Conservation (phyloP, 2,888 invertebrate genomes). For the Dynastes tityus region DNA sequence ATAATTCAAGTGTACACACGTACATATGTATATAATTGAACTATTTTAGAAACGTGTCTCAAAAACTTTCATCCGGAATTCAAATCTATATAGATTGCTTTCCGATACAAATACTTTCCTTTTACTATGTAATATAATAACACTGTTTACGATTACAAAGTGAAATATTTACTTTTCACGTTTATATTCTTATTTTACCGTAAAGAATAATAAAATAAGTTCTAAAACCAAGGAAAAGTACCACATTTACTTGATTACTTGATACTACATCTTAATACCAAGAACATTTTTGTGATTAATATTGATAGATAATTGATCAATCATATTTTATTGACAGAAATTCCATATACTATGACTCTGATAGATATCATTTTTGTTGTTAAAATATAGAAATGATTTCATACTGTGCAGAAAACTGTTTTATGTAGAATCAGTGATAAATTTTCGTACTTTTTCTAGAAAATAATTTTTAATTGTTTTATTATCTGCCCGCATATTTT, state of each 20-base stretch:
- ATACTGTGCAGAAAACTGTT: too few relatives aligned
- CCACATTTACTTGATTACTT: neutral
- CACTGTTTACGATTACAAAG: neutral
- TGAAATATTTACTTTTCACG: neutral
- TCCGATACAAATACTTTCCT: slow-evolving; percentile 16
- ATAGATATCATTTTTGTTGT: too few relatives aligned
- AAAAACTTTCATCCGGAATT: slow-evolving; percentile 22
- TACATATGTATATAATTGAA: neutral
- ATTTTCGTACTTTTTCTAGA: too few relatives aligned
- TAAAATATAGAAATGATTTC: too few relatives aligned
- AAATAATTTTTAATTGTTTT: too few relatives aligned
- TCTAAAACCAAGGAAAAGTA: neutral
- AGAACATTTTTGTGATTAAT: neutral
- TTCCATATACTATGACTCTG: too few relatives aligned
- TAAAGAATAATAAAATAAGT: neutral
- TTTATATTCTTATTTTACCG: neutral
- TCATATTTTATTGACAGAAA: neutral
- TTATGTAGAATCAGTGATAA: too few relatives aligned
- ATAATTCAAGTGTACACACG: neutral
- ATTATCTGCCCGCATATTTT: too few relatives aligned
- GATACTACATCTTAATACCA: neutral
- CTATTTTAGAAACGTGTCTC: neutral
- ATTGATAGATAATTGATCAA: neutral
- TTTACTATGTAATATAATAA: neutral
- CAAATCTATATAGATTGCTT: slow-evolving; percentile 11